Base-by-base conservation (phyloP, 2,113 vertebrate species). In the Coreoperca whiteheadi region DNA sequence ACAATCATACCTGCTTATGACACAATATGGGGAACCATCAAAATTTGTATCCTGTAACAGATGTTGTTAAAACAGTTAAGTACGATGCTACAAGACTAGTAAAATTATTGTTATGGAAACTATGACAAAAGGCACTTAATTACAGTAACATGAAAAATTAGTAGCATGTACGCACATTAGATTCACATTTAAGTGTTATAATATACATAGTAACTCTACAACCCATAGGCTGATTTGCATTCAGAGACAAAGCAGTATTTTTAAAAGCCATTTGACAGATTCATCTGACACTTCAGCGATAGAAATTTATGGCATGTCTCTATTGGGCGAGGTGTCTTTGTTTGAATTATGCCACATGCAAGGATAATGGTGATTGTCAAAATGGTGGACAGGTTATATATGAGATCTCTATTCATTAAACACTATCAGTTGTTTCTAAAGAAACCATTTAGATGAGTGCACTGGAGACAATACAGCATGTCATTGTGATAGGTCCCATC, bases 291-390 rank as follows among this genome's bases (percentile, higher is more conserved):
- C 50, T 46, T 82, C 61, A 68, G 37, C 9, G 0, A 66, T 12
- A 78, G 21, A 77, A 79, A 87, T 79, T 56, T 80, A 78, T 46
- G 41, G 50, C 11, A 0, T 34, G 30, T 37, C 30, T 74, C 61
- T 69, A 46, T 87, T 77, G 63, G 76, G 39, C 6, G 32, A 74
- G 41, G 23, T 23, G 70, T 79, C 82, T 82, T 30, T 73, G 65
- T 72, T 75, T 88, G 54, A 89, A 84, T 77, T 75, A 81, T 61
- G 72, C 69, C 75, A 72, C 81, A 77, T 46, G 69, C 34, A 59
- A 76, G 75, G 59, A 89, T 85, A 90, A 88, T 78, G 53, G 54
- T 28, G 39, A 83, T 77, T 87, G 81, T 89, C 64, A 80, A 86
- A 86, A 86, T 78, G 84, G 79, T 50, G 46, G 78, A 68, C 48